phyloP scores from a whole-genome alignment of 2,888 invertebrate species.

The Drosophila phalerata region DNA sequence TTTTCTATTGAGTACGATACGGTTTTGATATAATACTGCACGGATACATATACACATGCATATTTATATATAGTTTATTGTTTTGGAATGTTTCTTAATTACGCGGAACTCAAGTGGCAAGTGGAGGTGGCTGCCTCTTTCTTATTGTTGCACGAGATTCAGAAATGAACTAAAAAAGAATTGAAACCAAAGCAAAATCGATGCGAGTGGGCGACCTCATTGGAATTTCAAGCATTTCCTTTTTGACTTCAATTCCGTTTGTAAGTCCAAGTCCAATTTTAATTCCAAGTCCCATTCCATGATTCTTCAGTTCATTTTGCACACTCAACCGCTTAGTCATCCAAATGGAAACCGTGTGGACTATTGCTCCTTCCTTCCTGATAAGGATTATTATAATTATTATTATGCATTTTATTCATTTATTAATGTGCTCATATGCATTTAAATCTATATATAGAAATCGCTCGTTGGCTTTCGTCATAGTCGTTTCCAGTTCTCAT shows the following conservation, averaged over 20 bases:
- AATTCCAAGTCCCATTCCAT: conserved; percentile 1
- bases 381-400: conserved; percentile 62
- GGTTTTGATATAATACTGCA: conserved; percentile 53
- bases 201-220: conserved; percentile 50
- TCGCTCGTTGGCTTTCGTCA: conserved; percentile 37
- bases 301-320: conserved; percentile 8
- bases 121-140: conserved; percentile 28
- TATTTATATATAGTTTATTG: conserved; percentile 63
- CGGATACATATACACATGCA: conserved; percentile 14
- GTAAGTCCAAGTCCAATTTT: conserved; percentile 8
- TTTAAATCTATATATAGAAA: conserved; percentile 53
- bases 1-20: conserved; percentile 68
- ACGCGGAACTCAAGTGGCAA: conserved; percentile 78
- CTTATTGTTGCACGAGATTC: conserved; percentile 27
- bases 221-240: conserved; percentile 73
- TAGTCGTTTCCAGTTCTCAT: conserved; percentile 2
- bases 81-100: conserved; percentile 79
- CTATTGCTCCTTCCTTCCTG: conserved; percentile 38
- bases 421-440: conserved; percentile 32
- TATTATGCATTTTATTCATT: conserved; percentile 35
- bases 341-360: conserved; percentile 41
- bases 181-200: conserved; percentile 33
- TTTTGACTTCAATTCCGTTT: conserved; percentile 40
- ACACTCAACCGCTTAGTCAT: conserved; percentile 48
- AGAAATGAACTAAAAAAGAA: conserved; percentile 9